These are phyloP conservation scores for Drosophila sordidula DNA, from an alignment of 2,888 invertebrate genomes.

Conservation along the genomic window DNA sequence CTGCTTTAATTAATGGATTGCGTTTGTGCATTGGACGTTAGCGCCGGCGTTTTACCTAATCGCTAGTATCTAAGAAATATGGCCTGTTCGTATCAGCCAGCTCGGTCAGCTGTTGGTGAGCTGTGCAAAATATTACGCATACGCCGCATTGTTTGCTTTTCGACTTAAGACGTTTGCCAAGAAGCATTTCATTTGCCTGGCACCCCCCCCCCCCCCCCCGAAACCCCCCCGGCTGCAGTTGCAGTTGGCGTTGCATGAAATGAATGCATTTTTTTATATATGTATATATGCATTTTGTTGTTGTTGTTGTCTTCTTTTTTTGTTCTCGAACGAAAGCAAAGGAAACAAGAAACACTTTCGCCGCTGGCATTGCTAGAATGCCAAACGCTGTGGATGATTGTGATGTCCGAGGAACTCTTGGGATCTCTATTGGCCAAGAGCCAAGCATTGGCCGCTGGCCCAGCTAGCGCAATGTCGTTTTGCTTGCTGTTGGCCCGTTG, in stretches of 20 bases:
- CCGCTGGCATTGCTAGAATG: constrained; percentile 72
- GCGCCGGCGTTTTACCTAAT: constrained; percentile 11
- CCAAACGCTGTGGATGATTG: constrained; percentile 46
- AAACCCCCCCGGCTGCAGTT: constrained; percentile 1
- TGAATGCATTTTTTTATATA: constrained; percentile 52
- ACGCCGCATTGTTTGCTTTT: constrained; percentile 46
- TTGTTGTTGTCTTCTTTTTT: not conserved
- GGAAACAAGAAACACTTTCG: constrained; percentile 65
- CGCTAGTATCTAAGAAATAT: constrained; percentile 13
- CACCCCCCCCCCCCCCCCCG: not conserved
- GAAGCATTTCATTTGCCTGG: constrained; percentile 25
- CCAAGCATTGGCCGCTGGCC: constrained; percentile 29
- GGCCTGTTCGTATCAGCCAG: constrained; percentile 11
- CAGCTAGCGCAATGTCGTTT: constrained; percentile 18
- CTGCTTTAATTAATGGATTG: constrained; percentile 26
- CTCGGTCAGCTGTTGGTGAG: constrained; percentile 29
- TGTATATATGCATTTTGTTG: not conserved
- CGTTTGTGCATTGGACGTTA: constrained; percentile 14
- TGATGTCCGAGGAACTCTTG: constrained; percentile 33
- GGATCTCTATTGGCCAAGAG: constrained; percentile 37
- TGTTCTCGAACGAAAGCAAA: not conserved
- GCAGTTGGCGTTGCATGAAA: constrained; percentile 67
- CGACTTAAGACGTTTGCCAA: constrained; percentile 6
- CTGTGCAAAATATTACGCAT: constrained; percentile 48
- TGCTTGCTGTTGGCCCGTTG: constrained; percentile 34